Base-by-base conservation (phyloP, 2,797 vertebrate species). In the Neomorphus geoffroyi region DNA sequence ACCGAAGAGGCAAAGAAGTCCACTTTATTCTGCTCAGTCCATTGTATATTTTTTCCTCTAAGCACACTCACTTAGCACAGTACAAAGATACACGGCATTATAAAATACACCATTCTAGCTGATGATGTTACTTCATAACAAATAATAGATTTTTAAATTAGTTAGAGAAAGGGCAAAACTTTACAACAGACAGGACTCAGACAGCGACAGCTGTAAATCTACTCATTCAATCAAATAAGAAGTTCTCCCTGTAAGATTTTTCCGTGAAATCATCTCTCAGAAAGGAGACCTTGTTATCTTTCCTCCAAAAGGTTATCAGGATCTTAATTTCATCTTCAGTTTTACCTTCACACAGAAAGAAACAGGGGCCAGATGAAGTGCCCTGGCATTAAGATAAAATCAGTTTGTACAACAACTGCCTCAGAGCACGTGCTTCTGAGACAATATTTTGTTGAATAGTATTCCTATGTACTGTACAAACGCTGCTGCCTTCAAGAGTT, bases 361-460 rank as follows among this genome's bases (percentile, higher is more conserved):
- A 53, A 87, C 84, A 73, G 33, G 21, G 75, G 39, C 28, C 61
- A 84, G 65, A 69, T 28, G 66, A 92, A 87, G 45, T 45, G 18
- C 54, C 82, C 67, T 84, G 65, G 80, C 65, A 80, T 92, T 86
- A 86, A 92, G 85, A 70, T 88, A 91, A 83, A 92, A 88, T 82
- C 80, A 60, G 57, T 74, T 93, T 82, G 58, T 83, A 84, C 39
- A 70, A 22, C 64, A 85, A 86, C 65, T 66, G 60, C 54, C 64
- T 92, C 54, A 39, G 61, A 89, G 14, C 43, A 32, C 14, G 60
- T 80, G 45, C 22, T 81, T 78, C 53, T 82, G 51, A 95, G 78
- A 71, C 33, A 88, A 89, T 91, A 89, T 81, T 91, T 77, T 85
- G 86, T 62, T 74, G 58, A 82, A 46, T 6, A 74, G 30, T 22